Percentiles rank a stretch among this genome's conserved stretches.
These are phyloP conservation scores for Thunnus thynnus DNA, from an alignment of 2,113 vertebrate species.

Conservation along the genomic window DNA sequence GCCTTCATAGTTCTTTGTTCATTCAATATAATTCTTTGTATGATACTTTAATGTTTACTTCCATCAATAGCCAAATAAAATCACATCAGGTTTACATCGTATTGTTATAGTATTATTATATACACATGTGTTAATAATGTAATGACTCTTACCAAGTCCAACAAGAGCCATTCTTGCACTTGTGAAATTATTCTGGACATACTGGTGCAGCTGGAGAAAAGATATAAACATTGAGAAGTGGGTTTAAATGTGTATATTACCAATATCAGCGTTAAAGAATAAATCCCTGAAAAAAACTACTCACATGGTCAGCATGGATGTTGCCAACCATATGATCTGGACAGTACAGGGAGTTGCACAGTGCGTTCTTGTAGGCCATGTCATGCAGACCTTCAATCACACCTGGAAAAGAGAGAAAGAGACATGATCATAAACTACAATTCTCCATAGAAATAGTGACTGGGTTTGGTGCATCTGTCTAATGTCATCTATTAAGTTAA, in stretches of 20 bases:
- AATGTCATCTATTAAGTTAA: too few species aligned
- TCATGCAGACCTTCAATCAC: constrained; percentile 92
- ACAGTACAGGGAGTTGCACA: constrained; percentile 95
- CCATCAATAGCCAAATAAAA: not conserved
- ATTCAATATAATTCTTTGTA: not conserved
- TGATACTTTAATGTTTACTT: not conserved
- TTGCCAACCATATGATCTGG: constrained; percentile 92
- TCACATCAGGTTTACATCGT: not conserved
- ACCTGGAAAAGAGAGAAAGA: constrained; percentile 76
- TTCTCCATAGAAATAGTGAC: too few species aligned
- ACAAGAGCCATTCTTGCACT: constrained; percentile 96
- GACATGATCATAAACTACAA: not conserved
- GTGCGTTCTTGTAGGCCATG: constrained; percentile 91
- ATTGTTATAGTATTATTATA: not conserved
- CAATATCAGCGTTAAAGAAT: not conserved
- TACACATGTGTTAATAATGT: not conserved
- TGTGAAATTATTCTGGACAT: constrained; percentile 88
- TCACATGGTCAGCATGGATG: constrained; percentile 91
- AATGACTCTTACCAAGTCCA: constrained; percentile 90
- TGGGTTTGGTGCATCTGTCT: too few species aligned
- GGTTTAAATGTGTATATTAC: not conserved
- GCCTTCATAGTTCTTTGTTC: not conserved
- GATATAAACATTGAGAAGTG: not conserved
- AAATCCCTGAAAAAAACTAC: not conserved
- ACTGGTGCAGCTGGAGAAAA: constrained; percentile 80